Conservation (phyloP, 2,113 vertebrate species). For the Edolisoma coerulescens region DNA sequence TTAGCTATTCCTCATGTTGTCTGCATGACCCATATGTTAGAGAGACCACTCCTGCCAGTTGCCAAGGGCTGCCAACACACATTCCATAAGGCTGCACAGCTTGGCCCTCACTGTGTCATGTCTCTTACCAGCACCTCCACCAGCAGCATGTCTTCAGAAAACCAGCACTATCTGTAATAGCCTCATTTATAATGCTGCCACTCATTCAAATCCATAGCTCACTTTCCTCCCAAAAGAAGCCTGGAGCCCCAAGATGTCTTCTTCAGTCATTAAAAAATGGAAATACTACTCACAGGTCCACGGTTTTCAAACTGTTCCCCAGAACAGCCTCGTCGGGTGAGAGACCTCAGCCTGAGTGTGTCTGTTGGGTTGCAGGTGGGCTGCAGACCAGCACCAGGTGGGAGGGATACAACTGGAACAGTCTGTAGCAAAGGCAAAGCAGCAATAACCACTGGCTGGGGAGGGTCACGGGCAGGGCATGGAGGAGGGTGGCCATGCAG, state of each 20-base stretch:
- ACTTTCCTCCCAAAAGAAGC: not conserved
- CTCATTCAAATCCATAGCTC: not conserved
- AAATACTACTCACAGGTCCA: not conserved
- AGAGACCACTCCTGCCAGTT: not conserved
- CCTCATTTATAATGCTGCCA: not conserved
- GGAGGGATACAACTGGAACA: not conserved
- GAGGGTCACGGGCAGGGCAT: not conserved
- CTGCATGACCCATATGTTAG: not conserved
- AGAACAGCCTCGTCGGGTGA: rapidly evolving
- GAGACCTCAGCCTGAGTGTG: not conserved
- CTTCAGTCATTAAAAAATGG: not conserved
- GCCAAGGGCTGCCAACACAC: not conserved
- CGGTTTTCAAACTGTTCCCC: not conserved
- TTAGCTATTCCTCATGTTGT: not conserved
- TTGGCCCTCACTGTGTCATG: not conserved
- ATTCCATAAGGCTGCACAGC: not conserved
- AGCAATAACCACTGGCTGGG: not conserved
- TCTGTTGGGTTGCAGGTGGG: not conserved
- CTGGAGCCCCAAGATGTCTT: not conserved
- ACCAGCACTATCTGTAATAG: not conserved
- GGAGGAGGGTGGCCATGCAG: not conserved
- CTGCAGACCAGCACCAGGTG: not conserved
- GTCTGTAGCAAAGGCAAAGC: not conserved
- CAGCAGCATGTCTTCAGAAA: not conserved
- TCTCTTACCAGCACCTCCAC: not conserved